Conservation (phyloP, 2,797 vertebrate genomes). For the Luscinia megarhynchos region DNA sequence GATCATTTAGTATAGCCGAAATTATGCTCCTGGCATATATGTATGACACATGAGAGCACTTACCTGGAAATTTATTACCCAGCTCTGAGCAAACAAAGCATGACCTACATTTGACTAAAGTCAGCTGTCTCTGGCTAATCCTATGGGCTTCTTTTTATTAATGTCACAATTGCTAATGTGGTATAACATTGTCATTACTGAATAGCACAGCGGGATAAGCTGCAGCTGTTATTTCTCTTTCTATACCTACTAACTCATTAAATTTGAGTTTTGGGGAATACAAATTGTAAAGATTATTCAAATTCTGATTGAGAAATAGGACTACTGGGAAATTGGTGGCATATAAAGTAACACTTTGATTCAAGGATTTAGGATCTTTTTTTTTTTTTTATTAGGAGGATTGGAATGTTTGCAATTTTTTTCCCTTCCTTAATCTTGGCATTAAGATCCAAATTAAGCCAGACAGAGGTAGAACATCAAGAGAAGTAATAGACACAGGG, state of each 20-base stretch:
- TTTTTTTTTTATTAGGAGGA: background rate
- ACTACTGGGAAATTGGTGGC: constrained; percentile 72
- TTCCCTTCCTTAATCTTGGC: background rate
- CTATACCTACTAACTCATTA: constrained; percentile 81
- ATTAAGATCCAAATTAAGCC: constrained; percentile 47
- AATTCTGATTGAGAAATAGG: constrained; percentile 79
- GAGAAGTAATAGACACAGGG: background rate
- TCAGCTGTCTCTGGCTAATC: constrained; percentile 82
- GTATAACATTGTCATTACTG: constrained; percentile 82
- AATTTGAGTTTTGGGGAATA: constrained; percentile 80
- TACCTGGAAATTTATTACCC: constrained; percentile 84
- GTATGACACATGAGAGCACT: constrained; percentile 82
- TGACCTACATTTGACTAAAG: constrained; percentile 85
- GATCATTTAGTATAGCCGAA: constrained; percentile 77
- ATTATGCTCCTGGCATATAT: constrained; percentile 79
- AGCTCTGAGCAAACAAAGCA: constrained; percentile 83
- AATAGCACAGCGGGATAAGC: constrained; percentile 76
- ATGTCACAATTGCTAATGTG: constrained; percentile 84
- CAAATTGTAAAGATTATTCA: constrained; percentile 80
- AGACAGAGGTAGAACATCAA: background rate
- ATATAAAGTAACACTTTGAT: constrained; percentile 73
- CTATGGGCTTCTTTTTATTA: constrained; percentile 84
- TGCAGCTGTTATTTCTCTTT: constrained; percentile 81
- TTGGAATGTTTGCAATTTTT: constrained; percentile 18
- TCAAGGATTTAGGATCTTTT: constrained; percentile 19